Evolutionary conservation across 2,113 vertebrate species (phyloP).

Genomic region (Coryphaenoides rupestris): DNA sequence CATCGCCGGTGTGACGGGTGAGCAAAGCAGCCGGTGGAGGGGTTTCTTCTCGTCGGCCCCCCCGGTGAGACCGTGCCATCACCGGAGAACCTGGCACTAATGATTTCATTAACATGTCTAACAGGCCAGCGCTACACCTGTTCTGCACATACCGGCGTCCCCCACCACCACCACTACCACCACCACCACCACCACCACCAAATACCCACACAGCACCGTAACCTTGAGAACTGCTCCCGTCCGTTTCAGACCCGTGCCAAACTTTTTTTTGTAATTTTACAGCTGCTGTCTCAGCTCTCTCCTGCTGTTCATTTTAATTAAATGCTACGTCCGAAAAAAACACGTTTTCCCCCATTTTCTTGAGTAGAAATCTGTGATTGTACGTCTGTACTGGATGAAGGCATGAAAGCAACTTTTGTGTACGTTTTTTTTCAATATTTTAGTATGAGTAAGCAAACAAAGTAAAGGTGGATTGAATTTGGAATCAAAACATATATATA

Average conservation of each 20-base stretch:
- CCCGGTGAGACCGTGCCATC: conserved; percentile 52
- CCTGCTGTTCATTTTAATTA: conserved; percentile 32
- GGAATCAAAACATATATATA: too few relatives aligned
- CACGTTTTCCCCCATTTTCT: too few relatives aligned
- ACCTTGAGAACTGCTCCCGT: conserved; percentile 59
- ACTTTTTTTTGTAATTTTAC: conserved; percentile 34
- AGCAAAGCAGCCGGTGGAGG: conserved; percentile 63
- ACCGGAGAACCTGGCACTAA: conserved; percentile 66
- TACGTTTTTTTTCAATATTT: too few relatives aligned
- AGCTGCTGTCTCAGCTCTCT: conserved; percentile 32
- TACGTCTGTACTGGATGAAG: too few relatives aligned
- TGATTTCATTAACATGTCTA: conserved; percentile 73
- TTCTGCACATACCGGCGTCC: conserved; percentile 45
- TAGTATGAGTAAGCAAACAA: too few relatives aligned
- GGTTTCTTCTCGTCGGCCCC: conserved; percentile 34
- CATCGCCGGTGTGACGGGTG: conserved; percentile 58
- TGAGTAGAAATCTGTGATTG: too few relatives aligned
- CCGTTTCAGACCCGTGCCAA: conserved; percentile 48
- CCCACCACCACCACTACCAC: conserved; percentile 59
- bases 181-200: too few relatives aligned
- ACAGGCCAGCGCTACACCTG: conserved; percentile 67
- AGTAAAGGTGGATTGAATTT: too few relatives aligned
- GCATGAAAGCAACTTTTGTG: too few relatives aligned
- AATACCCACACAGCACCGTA: conserved; percentile 33
- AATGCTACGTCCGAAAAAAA: background rate